phyloP scores from a whole-genome alignment of 2,888 invertebrate genomes.

The Mesoligia furuncula region DNA sequence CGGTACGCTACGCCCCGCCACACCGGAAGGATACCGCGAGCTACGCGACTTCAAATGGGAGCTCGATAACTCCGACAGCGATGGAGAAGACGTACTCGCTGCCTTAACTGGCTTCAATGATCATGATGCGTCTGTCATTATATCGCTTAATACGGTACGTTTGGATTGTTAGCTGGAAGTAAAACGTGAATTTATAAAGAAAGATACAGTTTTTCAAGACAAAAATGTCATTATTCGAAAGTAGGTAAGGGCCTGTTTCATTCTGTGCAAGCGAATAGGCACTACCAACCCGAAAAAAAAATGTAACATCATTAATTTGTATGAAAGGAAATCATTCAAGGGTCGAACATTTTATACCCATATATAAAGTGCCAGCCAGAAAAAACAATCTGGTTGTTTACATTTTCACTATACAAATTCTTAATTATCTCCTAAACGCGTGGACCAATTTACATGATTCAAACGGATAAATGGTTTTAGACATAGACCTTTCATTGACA shows the following conservation, averaged over 20 bases:
- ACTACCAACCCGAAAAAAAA: neutral
- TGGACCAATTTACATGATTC: too few relatives aligned
- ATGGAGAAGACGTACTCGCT: conserved; percentile 84
- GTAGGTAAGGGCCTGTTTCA: neutral
- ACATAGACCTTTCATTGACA: too few relatives aligned
- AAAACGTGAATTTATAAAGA: neutral
- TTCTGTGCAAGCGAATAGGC: too few relatives aligned
- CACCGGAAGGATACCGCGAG: conserved; percentile 83
- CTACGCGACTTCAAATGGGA: conserved; percentile 82
- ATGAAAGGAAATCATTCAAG: neutral
- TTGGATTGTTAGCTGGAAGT: neutral
- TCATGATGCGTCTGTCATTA: conserved; percentile 75
- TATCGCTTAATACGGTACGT: conserved; percentile 79
- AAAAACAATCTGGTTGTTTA: too few relatives aligned
- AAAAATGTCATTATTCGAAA: neutral
- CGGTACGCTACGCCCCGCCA: conserved; percentile 71
- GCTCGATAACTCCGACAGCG: conserved; percentile 83
- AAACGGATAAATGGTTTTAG: too few relatives aligned
- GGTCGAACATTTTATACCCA: too few relatives aligned
- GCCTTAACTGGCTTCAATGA: conserved; percentile 80
- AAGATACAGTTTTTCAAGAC: neutral
- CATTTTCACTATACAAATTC: too few relatives aligned
- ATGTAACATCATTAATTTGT: neutral
- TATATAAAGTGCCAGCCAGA: too few relatives aligned
- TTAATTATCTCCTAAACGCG: too few relatives aligned